phyloP scores from a whole-genome alignment of 2,888 invertebrate species.

The Caenorhabditis imperialis region DNA sequence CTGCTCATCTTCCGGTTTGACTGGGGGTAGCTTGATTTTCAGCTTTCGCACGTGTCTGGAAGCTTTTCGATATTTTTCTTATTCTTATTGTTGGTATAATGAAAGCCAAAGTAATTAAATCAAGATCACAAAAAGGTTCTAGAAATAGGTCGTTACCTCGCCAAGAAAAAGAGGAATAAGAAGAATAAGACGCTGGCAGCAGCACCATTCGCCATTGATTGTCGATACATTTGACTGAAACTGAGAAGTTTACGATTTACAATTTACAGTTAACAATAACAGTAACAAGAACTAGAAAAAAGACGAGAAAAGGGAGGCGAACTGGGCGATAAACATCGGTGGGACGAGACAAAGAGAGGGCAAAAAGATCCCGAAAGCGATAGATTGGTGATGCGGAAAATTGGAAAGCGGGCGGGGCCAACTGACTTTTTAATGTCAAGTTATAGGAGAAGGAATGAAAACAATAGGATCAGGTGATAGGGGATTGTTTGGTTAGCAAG shows the following conservation, averaged over 20 bases:
- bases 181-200: conserved; percentile 65
- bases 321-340: not conserved
- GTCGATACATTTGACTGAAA: conserved; percentile 57
- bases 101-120: too few relatives aligned
- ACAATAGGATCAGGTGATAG: too few relatives aligned
- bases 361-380: conserved; percentile 32
- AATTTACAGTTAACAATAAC: not conserved
- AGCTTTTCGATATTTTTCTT: too few relatives aligned
- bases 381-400: conserved; percentile 29
- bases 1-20: conserved; percentile 33
- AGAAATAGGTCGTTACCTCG: conserved; percentile 51
- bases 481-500: conserved; percentile 14
- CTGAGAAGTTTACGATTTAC: not conserved
- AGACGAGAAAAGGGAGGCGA: conserved; percentile 1
- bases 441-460: too few relatives aligned
- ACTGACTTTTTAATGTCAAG: too few relatives aligned
- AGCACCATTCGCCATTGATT: conserved; percentile 65
- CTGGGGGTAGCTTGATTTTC: conserved; percentile 25
- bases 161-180: conserved; percentile 62
- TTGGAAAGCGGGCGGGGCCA: too few relatives aligned
- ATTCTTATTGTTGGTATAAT: too few relatives aligned
- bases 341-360: conserved; percentile 7
- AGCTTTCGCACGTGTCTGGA: conserved; percentile 45
- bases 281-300: conserved; percentile 1
- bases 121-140: too few relatives aligned